phyloP scores from a whole-genome alignment of 2,888 invertebrate genomes.

The Napeogenes inachia region DNA sequence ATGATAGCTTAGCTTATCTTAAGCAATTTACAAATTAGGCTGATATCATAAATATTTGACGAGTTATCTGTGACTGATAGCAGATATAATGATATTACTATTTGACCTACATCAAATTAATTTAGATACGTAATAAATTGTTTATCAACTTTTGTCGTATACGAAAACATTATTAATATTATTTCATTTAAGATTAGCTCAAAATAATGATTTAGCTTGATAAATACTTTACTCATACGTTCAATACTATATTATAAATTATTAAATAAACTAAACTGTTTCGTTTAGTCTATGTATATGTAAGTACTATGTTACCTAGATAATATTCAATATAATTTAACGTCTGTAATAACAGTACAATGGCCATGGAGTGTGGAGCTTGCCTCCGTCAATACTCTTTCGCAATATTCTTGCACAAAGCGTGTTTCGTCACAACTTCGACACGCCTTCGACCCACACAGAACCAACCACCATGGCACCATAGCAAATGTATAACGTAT shows the following conservation, averaged over 20 bases:
- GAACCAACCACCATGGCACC: slow-evolving; percentile 22
- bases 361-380: slow-evolving; percentile 39
- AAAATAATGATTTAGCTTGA: too few species aligned
- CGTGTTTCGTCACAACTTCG: slow-evolving; percentile 63
- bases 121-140: too few species aligned
- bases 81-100: not conserved
- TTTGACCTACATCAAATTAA: too few species aligned
- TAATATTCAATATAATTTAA: not conserved
- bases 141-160: too few species aligned
- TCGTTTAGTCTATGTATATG: too few species aligned
- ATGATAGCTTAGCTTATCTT: not conserved
- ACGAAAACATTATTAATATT: too few species aligned
- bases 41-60: not conserved
- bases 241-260: too few species aligned
- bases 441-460: slow-evolving; percentile 56
- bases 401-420: slow-evolving; percentile 70
- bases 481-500: not conserved
- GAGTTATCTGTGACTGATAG: not conserved
- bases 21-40: not conserved
- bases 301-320: too few species aligned
- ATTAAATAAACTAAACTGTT: too few species aligned
- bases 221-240: too few species aligned
- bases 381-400: slow-evolving; percentile 64
- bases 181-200: too few species aligned
- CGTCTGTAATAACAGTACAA: slow-evolving; percentile 15